These are phyloP conservation scores for Amphipoea lucens DNA, from an alignment of 2,888 invertebrate genomes.

Conservation along the genomic window DNA sequence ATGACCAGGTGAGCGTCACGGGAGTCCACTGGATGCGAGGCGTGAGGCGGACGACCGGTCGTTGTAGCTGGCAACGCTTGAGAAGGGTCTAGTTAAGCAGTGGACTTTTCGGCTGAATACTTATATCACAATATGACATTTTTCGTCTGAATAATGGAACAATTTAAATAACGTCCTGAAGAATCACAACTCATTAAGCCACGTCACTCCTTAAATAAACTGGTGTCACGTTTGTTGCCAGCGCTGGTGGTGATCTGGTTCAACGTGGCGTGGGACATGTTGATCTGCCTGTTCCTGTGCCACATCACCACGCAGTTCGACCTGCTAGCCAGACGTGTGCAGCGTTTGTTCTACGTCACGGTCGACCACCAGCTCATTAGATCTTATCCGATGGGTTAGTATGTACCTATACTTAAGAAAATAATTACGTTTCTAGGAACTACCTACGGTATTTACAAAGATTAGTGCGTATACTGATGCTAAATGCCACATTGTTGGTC, in stretches of 20 bases:
- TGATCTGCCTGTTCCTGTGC: constrained; percentile 73
- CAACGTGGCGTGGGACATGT: constrained; percentile 70
- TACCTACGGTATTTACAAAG: not conserved
- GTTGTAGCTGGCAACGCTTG: not conserved
- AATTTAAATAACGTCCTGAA: not conserved
- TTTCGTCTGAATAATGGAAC: not conserved
- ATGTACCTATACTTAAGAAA: not conserved
- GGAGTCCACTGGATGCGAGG: too few species aligned
- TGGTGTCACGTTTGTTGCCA: constrained; percentile 46
- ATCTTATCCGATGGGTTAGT: constrained; percentile 71
- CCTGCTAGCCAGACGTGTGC: constrained; percentile 67
- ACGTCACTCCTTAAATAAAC: not conserved
- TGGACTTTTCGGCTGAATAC: not conserved
- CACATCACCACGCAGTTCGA: constrained; percentile 75
- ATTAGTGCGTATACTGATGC: not conserved
- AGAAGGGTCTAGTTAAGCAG: not conserved
- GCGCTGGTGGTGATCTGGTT: constrained; percentile 65
- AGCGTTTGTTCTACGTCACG: constrained; percentile 65
- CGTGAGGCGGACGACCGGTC: too few species aligned
- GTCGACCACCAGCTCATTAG: constrained; percentile 66
- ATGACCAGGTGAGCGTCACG: not conserved
- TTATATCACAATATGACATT: not conserved
- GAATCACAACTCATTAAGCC: not conserved
- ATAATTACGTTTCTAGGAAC: not conserved
- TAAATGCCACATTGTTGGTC: not conserved